Evolutionary conservation across 2,797 vertebrate species (phyloP).

Genomic region (Allobates femoralis): DNA sequence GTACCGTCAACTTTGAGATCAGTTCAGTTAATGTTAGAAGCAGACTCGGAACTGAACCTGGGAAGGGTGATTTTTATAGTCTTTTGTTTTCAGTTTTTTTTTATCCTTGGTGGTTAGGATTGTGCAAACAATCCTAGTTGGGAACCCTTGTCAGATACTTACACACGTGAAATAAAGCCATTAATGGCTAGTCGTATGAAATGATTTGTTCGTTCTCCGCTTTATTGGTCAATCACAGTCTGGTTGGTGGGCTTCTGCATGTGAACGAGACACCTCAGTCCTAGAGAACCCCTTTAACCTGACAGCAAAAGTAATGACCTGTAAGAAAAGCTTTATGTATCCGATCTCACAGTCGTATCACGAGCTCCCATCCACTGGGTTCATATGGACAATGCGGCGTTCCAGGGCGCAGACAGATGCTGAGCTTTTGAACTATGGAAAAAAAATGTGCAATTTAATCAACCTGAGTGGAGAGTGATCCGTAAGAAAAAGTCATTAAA

Average conservation of each 20-base stretch:
- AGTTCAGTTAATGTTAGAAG: no score
- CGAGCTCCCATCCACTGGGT: not conserved
- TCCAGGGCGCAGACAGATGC: not conserved
- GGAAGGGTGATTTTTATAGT: no score
- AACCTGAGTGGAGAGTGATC: constrained; percentile 3
- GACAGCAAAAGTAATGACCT: not conserved
- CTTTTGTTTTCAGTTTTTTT: no score
- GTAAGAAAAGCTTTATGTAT: not conserved
- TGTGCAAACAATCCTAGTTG: no score
- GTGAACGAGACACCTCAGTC: not conserved
- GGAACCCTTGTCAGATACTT: no score
- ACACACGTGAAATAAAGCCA: not conserved
- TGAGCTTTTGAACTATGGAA: constrained; percentile 33
- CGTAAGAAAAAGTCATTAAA: constrained; percentile 17
- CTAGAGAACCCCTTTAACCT: not conserved
- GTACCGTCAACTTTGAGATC: no score
- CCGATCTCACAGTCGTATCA: not conserved
- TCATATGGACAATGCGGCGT: not conserved
- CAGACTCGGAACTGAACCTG: no score
- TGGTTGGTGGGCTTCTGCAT: not conserved
- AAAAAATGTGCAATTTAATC: constrained; percentile 14
- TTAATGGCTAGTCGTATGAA: not conserved
- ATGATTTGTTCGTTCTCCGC: no score
- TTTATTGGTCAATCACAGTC: not conserved
- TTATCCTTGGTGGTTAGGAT: no score